Evolutionary conservation across 1,140 invertebrate species (phyloP).

Genomic region (Rhyzopertha dominica): DNA sequence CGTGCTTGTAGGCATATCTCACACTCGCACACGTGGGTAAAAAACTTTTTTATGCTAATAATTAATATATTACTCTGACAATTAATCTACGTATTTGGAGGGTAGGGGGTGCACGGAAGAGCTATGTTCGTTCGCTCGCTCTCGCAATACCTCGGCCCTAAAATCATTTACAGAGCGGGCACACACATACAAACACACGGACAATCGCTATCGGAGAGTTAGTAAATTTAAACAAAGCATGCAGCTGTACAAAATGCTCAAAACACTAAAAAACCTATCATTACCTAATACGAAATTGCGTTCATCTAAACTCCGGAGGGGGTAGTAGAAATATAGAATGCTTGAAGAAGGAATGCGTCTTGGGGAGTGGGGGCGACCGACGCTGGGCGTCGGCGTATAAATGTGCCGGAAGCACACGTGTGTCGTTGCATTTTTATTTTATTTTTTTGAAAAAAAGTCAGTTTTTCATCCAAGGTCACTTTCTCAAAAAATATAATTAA

Average conservation of each 20-base stretch:
- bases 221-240: constrained; percentile 35
- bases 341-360: constrained; percentile 40
- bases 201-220: constrained; percentile 6
- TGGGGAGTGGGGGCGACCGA: constrained; percentile 15
- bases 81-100: constrained; percentile 28
- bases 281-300: constrained; percentile 8
- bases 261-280: constrained; percentile 39
- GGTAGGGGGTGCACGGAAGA: constrained; percentile 24
- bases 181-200: constrained; percentile 9
- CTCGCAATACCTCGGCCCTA: not conserved
- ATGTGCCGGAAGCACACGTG: too few species aligned
- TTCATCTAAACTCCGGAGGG: not conserved
- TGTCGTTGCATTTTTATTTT: constrained; percentile 44
- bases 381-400: too few species aligned
- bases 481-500: constrained; percentile 43
- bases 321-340: constrained; percentile 39
- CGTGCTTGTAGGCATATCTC: too few species aligned
- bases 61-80: constrained; percentile 37
- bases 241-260: constrained; percentile 42
- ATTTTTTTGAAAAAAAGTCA: constrained; percentile 39
- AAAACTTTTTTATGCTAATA: constrained; percentile 32
- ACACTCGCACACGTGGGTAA: constrained; percentile 33
- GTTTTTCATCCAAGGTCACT: constrained; percentile 44
- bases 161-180: constrained; percentile 1
- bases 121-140: constrained; percentile 1